A percentile compares a stretch with the other conserved stretches of the same genome.
These are phyloP conservation scores for Lophura nycthemera DNA, from an alignment of 2,113 vertebrate species.

Conservation along the genomic window DNA sequence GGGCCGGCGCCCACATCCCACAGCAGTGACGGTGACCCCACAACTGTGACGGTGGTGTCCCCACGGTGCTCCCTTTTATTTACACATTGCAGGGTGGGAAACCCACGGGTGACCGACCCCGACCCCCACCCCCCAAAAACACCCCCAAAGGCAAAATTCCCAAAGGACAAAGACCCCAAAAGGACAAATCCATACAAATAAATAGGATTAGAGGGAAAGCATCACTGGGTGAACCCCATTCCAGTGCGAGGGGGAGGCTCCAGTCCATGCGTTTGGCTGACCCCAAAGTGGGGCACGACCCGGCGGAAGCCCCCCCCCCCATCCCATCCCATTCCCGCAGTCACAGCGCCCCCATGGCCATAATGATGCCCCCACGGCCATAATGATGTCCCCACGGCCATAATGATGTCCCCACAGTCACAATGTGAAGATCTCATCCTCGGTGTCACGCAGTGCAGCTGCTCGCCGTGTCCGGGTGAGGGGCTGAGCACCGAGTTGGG, in stretches of 20 bases:
- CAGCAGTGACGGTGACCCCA: background rate
- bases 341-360: too few species aligned
- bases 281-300: background rate
- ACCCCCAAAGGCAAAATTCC: too few species aligned
- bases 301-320: background rate
- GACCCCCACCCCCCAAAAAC: background rate
- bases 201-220: background rate
- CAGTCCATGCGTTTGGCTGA: fast-evolving
- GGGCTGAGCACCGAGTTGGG: slow-evolving; percentile 77
- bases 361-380: background rate
- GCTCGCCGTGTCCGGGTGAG: slow-evolving; percentile 84
- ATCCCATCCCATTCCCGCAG: background rate
- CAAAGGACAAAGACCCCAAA: too few species aligned
- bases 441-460: slow-evolving; percentile 79
- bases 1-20: too few species aligned
- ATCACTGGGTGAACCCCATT: background rate
- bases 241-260: background rate
- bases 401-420: slow-evolving; percentile 73
- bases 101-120: background rate
- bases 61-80: background rate
- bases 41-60: too few species aligned
- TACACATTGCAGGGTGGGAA: background rate
- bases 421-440: slow-evolving; percentile 93
- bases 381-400: slow-evolving; percentile 37
- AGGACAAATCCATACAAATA: background rate